phyloP scores from a whole-genome alignment of 2,797 vertebrate genomes.

The Bovichtus variegatus region DNA sequence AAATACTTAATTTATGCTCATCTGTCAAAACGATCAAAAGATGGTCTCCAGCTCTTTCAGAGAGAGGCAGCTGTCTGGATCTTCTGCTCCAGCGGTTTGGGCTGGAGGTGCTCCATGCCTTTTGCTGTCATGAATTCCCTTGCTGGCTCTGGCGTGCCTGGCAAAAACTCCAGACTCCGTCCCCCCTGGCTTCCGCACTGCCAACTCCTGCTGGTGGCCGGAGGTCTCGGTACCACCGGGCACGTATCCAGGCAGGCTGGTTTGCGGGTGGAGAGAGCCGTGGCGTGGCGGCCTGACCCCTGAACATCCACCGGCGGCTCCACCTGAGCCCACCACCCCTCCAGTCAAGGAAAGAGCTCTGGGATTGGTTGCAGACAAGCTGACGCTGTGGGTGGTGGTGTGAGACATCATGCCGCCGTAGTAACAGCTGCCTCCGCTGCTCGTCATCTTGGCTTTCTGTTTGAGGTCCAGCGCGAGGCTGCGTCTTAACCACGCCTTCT shows the following conservation, averaged over 20 bases:
- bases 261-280: conserved; percentile 52
- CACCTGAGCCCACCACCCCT: conserved; percentile 42
- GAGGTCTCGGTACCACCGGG: conserved; percentile 53
- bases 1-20: neutral
- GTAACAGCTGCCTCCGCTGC: conserved; percentile 88
- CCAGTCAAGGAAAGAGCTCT: conserved; percentile 67
- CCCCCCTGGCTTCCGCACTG: conserved; percentile 26
- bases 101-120: conserved; percentile 12
- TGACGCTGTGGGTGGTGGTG: conserved; percentile 86
- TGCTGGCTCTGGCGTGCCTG: conserved; percentile 39
- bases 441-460: conserved; percentile 86
- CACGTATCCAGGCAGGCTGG: conserved; percentile 65
- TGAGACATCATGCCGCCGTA: conserved; percentile 89
- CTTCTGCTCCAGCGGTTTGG: conserved; percentile 35
- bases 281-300: conserved; percentile 57
- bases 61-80: conserved; percentile 59
- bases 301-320: conserved; percentile 23
- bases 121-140: conserved; percentile 33
- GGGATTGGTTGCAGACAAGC: conserved; percentile 76
- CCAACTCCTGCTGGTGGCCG: conserved; percentile 43
- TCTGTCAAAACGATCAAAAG: conserved; percentile 62
- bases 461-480: conserved; percentile 85
- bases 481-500: conserved; percentile 88
- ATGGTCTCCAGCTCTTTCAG: conserved; percentile 83
- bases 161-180: conserved; percentile 34